Evolutionary conservation across 2,797 vertebrate genomes (phyloP), one percentile per base, ranked within the genome.

Genomic region (Steatocranus sp.): DNA sequence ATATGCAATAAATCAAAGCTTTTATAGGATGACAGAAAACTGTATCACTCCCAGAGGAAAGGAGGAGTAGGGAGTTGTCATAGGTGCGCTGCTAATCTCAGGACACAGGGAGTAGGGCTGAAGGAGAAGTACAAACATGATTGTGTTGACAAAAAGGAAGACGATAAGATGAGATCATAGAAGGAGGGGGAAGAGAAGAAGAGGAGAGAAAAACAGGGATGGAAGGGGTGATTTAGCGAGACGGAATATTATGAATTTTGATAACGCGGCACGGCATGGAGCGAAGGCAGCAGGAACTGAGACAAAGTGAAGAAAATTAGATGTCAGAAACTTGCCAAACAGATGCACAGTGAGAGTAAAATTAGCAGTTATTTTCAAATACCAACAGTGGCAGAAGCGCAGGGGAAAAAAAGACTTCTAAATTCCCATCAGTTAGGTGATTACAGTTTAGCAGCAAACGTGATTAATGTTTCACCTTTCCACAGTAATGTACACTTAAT

Each of bases 1-100:
- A 94, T 87, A 76, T 70, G 92, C 86, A 88, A 94, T 94, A 93
- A 91, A 94, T 93, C 93, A 94, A 83, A 84, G 80, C 75, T 61
- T 87, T 88, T 83, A 85, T 50, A 70, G 88, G 82, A 88, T 83
- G 90, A 93, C 88, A 93, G 83, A 75, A 83, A 92, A 87, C 43
- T 34, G 79, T 63, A 87, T 90, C 54, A 38, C 63, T 89, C 87
- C 80, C 6, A n/a, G 86, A 75, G 82, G 50, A 75, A 27, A 76
- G n/a, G 81, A 50, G 76, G 51, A 79, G 48, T 3, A 5, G 79
- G 82, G 87, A 84, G 83, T 76, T 89, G 87, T 87, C 84, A 83
- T 3, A 20, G 87, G 41, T 84, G 87, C 41, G 18, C 56, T 4
- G 88, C n/a, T 75, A 86, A 81, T 89, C 77, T 88, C 53, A 50